Evolutionary conservation across 1,140 invertebrate species (phyloP), one percentile per base, ranked within the genome.

Genomic region (Pinna nobilis): DNA sequence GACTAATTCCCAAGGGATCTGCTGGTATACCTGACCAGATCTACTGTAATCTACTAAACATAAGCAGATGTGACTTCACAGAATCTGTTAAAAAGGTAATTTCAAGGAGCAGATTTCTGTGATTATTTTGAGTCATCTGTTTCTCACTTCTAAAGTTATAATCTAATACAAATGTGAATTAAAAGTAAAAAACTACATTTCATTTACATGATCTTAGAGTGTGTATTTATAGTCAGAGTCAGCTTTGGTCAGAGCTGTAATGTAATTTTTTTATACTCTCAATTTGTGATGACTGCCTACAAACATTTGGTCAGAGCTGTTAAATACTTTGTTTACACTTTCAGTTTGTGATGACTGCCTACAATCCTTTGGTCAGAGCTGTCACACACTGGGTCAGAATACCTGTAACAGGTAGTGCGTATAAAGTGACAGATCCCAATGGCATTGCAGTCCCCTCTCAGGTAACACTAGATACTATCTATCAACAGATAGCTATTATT

Each of bases 351-450:
- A 74, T 91, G 20, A 86, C 86, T 18, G 69, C 90, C 0, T 91
- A 90, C 82, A 99, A 98, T 88, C 95, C 96, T 0, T 82, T 95
- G 7, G 93, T 93, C 55, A 91, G 93, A 53, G 85, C 90, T 49
- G 90, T 94, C 0, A 75, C 73, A 25, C 89, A 92, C 41, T 93
- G 92, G 76, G 89, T 96, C 9, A 90, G 93, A 11, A 25, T 98
- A 15, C 96, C 96, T 0, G 93, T 87, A 20, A 11, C 37, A 13
- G 63, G 51, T 39, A 70, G 68, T 30, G 32, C 86, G 9, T 96
- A 94, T 82, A 84, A 81, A 2, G 92, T 96, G 4, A 88, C 86
- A 20, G 93, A 94, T 88, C 68, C 80, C 15, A 51, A 81, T 64
- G 90, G 90, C 44, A 87, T 88, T 51, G 91, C 92, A 20, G 73